Conservation (phyloP, 64 coral and sea anemone species). For the Acropora tenuis region DNA sequence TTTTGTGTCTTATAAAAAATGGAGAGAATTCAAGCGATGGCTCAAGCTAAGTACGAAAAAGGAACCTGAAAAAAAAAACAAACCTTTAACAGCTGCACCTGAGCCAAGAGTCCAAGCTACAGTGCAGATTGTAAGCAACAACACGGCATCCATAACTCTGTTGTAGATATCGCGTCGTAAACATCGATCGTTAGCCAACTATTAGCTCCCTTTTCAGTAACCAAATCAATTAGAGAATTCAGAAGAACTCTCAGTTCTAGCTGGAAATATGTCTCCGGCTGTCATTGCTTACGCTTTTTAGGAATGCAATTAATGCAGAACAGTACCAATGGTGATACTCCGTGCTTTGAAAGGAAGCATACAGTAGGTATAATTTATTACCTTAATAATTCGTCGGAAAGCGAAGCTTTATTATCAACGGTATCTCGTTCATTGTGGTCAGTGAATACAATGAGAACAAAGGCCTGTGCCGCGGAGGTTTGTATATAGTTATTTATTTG, state of each 20-base stretch:
- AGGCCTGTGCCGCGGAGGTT: too few relatives aligned
- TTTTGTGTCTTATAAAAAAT: slow-evolving; percentile 45
- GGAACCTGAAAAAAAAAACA: background rate
- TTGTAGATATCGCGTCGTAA: background rate
- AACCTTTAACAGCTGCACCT: background rate
- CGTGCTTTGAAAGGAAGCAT: slow-evolving; percentile 27
- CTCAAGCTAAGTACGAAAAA: slow-evolving; percentile 40
- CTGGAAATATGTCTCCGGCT: background rate
- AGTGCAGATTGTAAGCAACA: background rate
- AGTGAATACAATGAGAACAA: too few relatives aligned
- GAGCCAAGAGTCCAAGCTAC: background rate
- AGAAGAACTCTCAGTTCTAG: background rate
- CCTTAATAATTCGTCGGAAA: background rate
- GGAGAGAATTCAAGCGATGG: slow-evolving; percentile 58
- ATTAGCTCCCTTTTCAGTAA: too few relatives aligned
- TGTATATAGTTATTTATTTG: too few relatives aligned
- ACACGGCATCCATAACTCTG: background rate
- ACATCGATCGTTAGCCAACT: too few relatives aligned
- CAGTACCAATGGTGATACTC: background rate
- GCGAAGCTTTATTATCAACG: background rate
- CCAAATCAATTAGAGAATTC: background rate
- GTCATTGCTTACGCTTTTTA: background rate
- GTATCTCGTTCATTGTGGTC: background rate
- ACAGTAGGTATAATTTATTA: slow-evolving; percentile 40
- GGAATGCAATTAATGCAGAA: background rate